Conservation (phyloP, 2,797 vertebrate genomes). For the Helostoma temminkii region DNA sequence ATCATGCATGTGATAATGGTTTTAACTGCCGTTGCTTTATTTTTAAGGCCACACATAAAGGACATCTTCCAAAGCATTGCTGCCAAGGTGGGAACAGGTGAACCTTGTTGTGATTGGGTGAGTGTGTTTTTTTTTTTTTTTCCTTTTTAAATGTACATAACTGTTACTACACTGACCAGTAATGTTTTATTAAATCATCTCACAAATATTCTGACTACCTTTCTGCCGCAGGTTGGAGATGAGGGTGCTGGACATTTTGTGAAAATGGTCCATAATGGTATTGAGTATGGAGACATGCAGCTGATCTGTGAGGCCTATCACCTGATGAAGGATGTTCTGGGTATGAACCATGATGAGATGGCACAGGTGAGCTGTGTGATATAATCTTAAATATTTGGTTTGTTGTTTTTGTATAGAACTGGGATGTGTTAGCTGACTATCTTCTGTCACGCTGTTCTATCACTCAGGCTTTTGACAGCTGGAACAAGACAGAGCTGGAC, state of each 20-base stretch:
- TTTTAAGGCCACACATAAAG: slow-evolving; percentile 94
- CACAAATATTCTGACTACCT: neutral
- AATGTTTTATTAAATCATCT: neutral
- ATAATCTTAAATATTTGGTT: neutral
- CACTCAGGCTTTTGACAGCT: slow-evolving; percentile 88
- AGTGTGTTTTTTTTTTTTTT: no score
- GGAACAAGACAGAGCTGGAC: slow-evolving; percentile 98
- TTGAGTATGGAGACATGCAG: slow-evolving; percentile 99
- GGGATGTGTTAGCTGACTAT: neutral
- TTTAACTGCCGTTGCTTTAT: neutral
- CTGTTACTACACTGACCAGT: neutral
- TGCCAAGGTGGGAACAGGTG: slow-evolving; percentile 95
- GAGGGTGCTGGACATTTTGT: slow-evolving; percentile 97
- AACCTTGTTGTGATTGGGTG: slow-evolving; percentile 98
- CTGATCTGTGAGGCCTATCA: slow-evolving; percentile 98
- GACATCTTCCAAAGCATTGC: slow-evolving; percentile 96
- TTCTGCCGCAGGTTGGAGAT: slow-evolving; percentile 91
- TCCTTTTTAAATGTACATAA: no score
- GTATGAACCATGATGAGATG: slow-evolving; percentile 93
- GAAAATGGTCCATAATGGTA: slow-evolving; percentile 99
- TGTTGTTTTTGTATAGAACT: no score
- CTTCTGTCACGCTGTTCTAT: neutral
- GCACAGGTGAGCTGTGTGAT: slow-evolving; percentile 83
- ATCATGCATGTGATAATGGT: neutral
- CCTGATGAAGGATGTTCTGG: slow-evolving; percentile 94